Evolutionary conservation across 1,140 invertebrate species (phyloP).

Genomic region (Trichonephila clavipes): DNA sequence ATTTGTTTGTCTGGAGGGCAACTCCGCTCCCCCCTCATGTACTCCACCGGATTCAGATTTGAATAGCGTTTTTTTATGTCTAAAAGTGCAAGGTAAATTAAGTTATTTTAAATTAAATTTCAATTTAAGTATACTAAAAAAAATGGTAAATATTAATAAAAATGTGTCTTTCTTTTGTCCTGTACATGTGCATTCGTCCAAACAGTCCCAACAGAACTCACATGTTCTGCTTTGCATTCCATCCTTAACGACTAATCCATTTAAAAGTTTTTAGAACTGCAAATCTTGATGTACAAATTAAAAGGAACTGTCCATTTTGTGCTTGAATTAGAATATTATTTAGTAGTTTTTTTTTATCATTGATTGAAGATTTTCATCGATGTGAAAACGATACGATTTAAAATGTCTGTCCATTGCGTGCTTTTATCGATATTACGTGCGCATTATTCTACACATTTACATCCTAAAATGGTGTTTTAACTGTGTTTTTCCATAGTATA

Average conservation of each 20-base stretch:
- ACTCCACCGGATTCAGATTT: no score
- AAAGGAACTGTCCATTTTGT: slow-evolving; percentile 9
- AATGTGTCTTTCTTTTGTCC: no score
- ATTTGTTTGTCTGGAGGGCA: no score
- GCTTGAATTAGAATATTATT: neutral
- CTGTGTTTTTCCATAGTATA: neutral
- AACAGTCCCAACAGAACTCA: neutral
- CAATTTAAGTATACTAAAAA: no score
- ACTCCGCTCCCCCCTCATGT: no score
- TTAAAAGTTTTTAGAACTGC: neutral
- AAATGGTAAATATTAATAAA: no score
- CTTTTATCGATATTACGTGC: neutral
- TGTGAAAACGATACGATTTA: neutral
- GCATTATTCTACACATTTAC: neutral
- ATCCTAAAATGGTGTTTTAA: neutral
- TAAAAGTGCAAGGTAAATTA: no score
- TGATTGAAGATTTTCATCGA: neutral
- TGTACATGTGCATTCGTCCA: neutral
- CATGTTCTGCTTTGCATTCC: slow-evolving; percentile 2
- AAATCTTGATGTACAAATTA: slow-evolving; percentile 15
- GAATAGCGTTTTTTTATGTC: no score
- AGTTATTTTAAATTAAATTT: no score
- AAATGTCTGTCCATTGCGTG: neutral
- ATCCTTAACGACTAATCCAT: neutral
- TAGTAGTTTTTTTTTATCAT: neutral